phyloP scores from a whole-genome alignment of 1,140 invertebrate species.

The Orius laevigatus region DNA sequence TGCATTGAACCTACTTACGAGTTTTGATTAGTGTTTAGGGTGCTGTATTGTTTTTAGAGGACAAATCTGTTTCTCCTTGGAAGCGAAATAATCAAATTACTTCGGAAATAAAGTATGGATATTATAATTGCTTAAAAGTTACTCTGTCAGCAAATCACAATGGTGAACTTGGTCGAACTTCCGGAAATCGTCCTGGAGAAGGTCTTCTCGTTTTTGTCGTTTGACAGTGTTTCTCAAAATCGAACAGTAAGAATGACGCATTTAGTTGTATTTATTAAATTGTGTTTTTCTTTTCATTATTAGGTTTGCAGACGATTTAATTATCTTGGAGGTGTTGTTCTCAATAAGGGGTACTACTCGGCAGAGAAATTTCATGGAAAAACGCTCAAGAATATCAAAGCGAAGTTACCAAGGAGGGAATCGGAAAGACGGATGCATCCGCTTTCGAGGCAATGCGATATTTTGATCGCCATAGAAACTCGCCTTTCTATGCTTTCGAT shows the following conservation, averaged over 20 bases:
- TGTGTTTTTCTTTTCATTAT: constrained; percentile 6
- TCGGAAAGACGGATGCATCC: constrained; percentile 74
- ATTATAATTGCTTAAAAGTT: too few species aligned
- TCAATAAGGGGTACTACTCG: constrained; percentile 66
- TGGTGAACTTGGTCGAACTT: constrained; percentile 32
- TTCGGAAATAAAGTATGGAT: too few species aligned
- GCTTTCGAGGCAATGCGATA: constrained; percentile 69
- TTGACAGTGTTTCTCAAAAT: constrained; percentile 64
- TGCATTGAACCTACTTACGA: too few species aligned
- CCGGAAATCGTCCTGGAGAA: constrained; percentile 63
- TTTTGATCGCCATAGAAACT: constrained; percentile 78
- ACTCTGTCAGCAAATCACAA: background rate
- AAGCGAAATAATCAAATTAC: too few species aligned
- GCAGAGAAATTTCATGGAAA: constrained; percentile 60
- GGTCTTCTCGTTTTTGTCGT: constrained; percentile 57
- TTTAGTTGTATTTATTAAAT: constrained; percentile 11
- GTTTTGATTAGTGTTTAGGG: too few species aligned
- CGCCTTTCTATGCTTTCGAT: constrained; percentile 78
- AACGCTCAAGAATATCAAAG: constrained; percentile 60
- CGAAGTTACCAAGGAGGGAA: constrained; percentile 67
- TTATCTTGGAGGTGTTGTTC: constrained; percentile 47
- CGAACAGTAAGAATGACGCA: constrained; percentile 47
- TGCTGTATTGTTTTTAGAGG: too few species aligned
- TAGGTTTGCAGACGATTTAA: constrained; percentile 74
- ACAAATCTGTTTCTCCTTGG: too few species aligned